Evolutionary conservation across 2,797 vertebrate genomes (phyloP).

Genomic region (Salarias fasciatus): DNA sequence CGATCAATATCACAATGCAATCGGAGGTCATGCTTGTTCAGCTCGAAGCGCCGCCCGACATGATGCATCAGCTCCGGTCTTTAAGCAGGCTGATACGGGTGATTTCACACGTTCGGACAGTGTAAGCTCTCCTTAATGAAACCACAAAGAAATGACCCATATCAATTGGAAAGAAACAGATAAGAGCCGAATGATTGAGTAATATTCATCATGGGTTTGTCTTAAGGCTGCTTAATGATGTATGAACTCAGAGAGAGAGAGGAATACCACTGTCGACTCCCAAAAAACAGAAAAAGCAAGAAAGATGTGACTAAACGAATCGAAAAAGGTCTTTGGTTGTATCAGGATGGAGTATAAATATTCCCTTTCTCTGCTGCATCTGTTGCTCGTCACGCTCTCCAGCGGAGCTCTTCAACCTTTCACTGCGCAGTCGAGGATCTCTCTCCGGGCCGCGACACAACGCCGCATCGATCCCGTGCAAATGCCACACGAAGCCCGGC

Average conservation of each 20-base stretch:
- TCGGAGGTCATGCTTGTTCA: neutral
- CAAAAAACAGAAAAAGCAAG: too few relatives aligned
- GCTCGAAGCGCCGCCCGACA: neutral
- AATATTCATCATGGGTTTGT: too few relatives aligned
- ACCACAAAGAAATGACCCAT: neutral
- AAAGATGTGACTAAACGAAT: too few relatives aligned
- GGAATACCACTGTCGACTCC: too few relatives aligned
- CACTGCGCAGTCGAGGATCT: slow-evolving; percentile 33
- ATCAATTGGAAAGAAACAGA: neutral
- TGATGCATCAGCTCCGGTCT: neutral
- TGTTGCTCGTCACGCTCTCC: too few relatives aligned
- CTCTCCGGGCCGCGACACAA: slow-evolving; percentile 42
- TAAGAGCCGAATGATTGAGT: too few relatives aligned
- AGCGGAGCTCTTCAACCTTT: slow-evolving; percentile 46
- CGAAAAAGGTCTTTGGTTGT: too few relatives aligned
- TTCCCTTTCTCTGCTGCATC: too few relatives aligned
- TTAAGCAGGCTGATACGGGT: neutral
- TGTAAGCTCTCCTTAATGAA: neutral
- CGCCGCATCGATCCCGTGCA: slow-evolving; percentile 48
- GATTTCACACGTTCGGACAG: neutral
- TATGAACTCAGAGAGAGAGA: too few relatives aligned
- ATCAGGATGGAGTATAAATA: too few relatives aligned
- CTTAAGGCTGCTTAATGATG: too few relatives aligned
- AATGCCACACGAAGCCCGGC: slow-evolving; percentile 54
- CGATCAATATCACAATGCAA: slow-evolving; percentile 14